These are phyloP conservation scores for Drosophila pruinosa DNA, from an alignment of 1,140 invertebrate species.

Conservation along the genomic window DNA sequence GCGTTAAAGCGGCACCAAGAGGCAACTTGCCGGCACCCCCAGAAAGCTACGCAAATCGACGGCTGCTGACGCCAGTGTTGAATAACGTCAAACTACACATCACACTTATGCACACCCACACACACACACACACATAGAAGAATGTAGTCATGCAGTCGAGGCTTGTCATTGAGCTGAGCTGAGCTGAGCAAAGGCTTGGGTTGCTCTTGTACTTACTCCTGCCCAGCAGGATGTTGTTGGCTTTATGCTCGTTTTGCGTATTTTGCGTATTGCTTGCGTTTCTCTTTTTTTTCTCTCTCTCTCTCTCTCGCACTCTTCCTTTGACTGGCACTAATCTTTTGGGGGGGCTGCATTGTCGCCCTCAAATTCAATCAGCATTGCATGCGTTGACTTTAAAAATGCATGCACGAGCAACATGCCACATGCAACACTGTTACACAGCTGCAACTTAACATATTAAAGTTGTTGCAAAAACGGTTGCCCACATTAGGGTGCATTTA, in stretches of 20 bases:
- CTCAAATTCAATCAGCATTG: slow-evolving; percentile 74
- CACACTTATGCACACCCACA: slow-evolving; percentile 41
- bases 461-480: slow-evolving; percentile 26
- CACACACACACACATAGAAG: not conserved
- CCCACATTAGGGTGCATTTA: slow-evolving; percentile 34
- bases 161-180: slow-evolving; percentile 27
- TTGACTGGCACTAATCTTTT: slow-evolving; percentile 50
- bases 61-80: slow-evolving; percentile 55
- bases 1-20: not conserved
- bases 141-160: not conserved
- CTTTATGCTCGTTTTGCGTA: slow-evolving; percentile 49
- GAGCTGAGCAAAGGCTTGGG: slow-evolving; percentile 5
- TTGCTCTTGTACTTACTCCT: not conserved
- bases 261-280: slow-evolving; percentile 71
- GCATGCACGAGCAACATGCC: not conserved
- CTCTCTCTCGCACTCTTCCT: slow-evolving; percentile 15
- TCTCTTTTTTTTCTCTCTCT: slow-evolving; percentile 25
- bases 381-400: slow-evolving; percentile 26
- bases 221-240: slow-evolving; percentile 47
- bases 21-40: not conserved
- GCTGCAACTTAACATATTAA: slow-evolving; percentile 17
- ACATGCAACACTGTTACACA: not conserved
- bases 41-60: not conserved
- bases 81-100: slow-evolving; percentile 69
- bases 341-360: slow-evolving; percentile 39